Evolutionary conservation across 2,113 vertebrate species (phyloP), one percentile per base, ranked within the genome.

Genomic region (Phalacrocorax aristotelis): DNA sequence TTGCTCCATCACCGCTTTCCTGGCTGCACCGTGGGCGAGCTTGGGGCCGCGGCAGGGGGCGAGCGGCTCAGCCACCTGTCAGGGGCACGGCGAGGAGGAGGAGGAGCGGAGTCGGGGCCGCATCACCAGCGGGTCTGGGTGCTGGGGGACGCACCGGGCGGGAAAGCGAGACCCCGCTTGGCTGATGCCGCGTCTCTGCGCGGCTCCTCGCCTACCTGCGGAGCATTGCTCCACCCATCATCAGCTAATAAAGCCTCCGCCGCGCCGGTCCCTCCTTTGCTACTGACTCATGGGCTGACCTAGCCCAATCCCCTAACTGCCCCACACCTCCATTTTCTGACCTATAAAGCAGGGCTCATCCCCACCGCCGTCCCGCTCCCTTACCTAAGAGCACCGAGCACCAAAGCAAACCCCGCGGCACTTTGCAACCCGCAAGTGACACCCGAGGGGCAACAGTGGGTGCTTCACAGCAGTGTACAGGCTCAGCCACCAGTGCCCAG

Each of bases 1-100:
- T 97, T 97, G 96, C 94, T 97, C 97, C 97, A 98, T 98, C 96
- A 70, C 91, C 34, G 51, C 74, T 69, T 86, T 85, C 49, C 64
- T 82, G 83, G 65, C 82, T 85, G 82, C 22, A 25, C 68, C 36
- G 96, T 17, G 92, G 90, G 87, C 8, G 58, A 58, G 76, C 68
- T 16, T 11, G 65, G 87, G 93, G 93, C 81, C 70, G 88, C 42
- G 26, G 72, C 7, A 30, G 27, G 54, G 78, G 54, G 16, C 19
- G 60, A 68, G 70, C 3, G 46, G 64, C 77, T 52, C 15, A 11
- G 49, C 34, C 10, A 7, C 78, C 72, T 15, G 15, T 95, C 83
- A 97, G 88, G 64, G 27, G 34, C 36, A 21, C 54, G 29, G 54
- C 2, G 61, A 83, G 80, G 72, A 58, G 60, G 36, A 81, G 81